Evolutionary conservation across 2,113 vertebrate species (phyloP).

Genomic region (Empidonax alnorum): DNA sequence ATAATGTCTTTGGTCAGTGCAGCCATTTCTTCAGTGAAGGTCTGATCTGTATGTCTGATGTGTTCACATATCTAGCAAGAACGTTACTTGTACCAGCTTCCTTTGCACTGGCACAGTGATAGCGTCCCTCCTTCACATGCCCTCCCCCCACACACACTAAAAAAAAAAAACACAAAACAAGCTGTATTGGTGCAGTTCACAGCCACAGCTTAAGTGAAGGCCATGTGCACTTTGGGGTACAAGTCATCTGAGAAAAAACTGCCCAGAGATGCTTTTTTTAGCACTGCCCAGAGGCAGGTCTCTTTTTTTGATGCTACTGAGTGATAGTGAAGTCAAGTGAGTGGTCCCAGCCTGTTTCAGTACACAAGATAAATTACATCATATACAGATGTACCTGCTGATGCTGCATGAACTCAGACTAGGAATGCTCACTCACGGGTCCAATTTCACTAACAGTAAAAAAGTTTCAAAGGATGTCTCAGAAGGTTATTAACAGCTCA

Average conservation of each 20-base stretch:
- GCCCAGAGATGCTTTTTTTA: neutral
- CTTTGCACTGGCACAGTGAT: neutral
- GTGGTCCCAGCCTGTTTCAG: neutral
- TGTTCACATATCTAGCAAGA: neutral
- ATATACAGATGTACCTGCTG: neutral
- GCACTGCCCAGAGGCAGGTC: neutral
- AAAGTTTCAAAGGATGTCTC: neutral
- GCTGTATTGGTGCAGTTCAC: neutral
- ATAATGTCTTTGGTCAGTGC: neutral
- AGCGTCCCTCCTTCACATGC: neutral
- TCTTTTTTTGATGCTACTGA: neutral
- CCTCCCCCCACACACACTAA: neutral
- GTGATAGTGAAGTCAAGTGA: neutral
- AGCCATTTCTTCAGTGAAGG: neutral
- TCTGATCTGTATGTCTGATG: neutral
- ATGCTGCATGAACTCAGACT: neutral
- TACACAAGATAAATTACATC: accelerated
- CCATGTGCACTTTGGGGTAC: accelerated
- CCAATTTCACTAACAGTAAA: neutral
- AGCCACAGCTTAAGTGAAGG: neutral
- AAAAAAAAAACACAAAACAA: neutral
- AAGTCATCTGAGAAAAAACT: neutral
- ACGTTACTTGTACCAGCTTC: neutral
- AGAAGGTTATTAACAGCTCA: neutral
- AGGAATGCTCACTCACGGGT: neutral